Percentiles rank a stretch among this genome's conserved stretches.
phyloP scores from a whole-genome alignment of 2,797 vertebrate genomes.

The Luscinia megarhynchos region DNA sequence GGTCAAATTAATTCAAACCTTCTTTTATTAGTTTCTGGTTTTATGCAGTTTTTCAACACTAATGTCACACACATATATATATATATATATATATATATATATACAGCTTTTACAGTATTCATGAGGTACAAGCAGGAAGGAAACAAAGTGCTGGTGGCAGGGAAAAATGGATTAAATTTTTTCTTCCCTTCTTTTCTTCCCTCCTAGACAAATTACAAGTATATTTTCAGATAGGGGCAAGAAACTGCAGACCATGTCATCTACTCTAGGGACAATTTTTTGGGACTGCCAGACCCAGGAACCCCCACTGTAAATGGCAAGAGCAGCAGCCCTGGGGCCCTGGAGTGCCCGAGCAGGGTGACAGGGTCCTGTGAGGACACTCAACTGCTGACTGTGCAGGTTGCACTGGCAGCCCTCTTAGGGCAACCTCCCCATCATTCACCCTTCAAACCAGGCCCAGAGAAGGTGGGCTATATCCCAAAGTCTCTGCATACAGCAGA shows the following conservation, averaged over 20 bases:
- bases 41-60: neutral
- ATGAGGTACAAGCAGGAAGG: neutral
- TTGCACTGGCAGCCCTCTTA: neutral
- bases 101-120: neutral
- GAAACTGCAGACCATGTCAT: neutral
- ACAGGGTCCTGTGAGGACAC: neutral
- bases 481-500: neutral
- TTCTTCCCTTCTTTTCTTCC: neutral
- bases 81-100: neutral
- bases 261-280: neutral
- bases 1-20: neutral
- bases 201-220: neutral
- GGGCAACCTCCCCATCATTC: neutral
- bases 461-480: neutral
- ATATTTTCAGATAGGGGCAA: neutral
- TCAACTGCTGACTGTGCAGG: neutral
- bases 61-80: neutral
- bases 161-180: neutral
- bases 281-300: neutral
- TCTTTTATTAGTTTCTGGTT: neutral
- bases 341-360: fast-evolving
- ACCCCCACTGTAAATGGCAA: neutral
- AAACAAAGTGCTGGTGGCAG: neutral
- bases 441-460: neutral
- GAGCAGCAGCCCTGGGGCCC: neutral